Conservation (phyloP, 2,113 vertebrate genomes). For the Clarias macrocephalus region DNA sequence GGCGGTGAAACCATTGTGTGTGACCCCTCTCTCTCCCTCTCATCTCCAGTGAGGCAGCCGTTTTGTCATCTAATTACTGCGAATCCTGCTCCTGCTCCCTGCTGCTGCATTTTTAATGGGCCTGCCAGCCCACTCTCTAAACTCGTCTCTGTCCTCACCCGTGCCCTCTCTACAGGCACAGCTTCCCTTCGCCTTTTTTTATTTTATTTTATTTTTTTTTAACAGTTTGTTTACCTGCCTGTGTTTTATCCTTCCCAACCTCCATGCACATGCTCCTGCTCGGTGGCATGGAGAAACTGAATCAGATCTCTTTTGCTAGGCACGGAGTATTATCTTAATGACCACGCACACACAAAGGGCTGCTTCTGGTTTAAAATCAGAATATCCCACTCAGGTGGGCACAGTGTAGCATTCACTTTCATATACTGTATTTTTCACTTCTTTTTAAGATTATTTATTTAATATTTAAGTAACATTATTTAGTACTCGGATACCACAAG, state of each 20-base stretch:
- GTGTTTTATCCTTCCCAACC: constrained; percentile 22
- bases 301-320: constrained; percentile 18
- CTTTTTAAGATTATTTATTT: neutral
- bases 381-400: neutral
- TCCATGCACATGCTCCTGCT: constrained; percentile 8
- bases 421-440: neutral
- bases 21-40: constrained; percentile 93
- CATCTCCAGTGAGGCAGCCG: constrained; percentile 94
- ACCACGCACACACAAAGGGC: neutral
- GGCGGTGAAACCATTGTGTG: constrained; percentile 93
- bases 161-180: constrained; percentile 24
- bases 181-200: neutral
- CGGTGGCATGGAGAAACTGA: neutral
- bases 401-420: neutral
- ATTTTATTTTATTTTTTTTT: neutral
- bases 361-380: neutral
- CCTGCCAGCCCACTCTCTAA: constrained; percentile 52
- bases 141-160: constrained; percentile 23
- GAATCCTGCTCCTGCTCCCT: constrained; percentile 97
- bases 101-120: constrained; percentile 98
- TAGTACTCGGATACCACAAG: no score
- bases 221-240: constrained; percentile 36
- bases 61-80: constrained; percentile 99
- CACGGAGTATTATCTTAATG: constrained; percentile 3
- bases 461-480: no score